Conservation (phyloP, 1,140 invertebrate species). For the Pararge aegeria region DNA sequence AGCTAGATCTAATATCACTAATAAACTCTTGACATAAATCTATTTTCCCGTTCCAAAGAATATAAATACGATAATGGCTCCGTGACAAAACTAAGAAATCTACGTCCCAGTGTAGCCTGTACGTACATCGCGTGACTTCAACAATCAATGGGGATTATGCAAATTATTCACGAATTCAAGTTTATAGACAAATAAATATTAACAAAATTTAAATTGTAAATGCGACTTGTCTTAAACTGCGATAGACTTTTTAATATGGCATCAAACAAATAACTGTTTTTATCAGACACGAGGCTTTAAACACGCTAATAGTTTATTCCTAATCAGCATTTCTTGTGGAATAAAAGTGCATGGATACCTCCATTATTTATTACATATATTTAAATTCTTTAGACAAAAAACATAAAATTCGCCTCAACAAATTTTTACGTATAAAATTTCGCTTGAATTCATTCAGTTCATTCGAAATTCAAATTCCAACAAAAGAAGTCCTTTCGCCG, state of each 20-base stretch:
- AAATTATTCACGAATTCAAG: slow-evolving; percentile 16
- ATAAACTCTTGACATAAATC: slow-evolving; percentile 67
- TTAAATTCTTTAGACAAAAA: slow-evolving; percentile 15
- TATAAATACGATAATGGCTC: slow-evolving; percentile 16
- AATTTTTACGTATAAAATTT: slow-evolving; percentile 46
- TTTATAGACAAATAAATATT: slow-evolving; percentile 21
- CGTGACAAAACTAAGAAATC: slow-evolving; percentile 18
- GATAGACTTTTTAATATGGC: not conserved
- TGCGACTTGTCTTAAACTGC: not conserved
- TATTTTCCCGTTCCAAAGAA: slow-evolving; percentile 28
- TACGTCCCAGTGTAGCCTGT: not conserved
- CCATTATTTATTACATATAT: slow-evolving; percentile 7
- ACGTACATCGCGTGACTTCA: slow-evolving; percentile 19
- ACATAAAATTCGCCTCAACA: slow-evolving; percentile 28
- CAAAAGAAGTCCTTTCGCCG: slow-evolving; percentile 52
- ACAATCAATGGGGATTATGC: slow-evolving; percentile 22
- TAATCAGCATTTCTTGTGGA: not conserved
- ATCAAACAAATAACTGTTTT: not conserved
- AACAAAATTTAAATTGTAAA: slow-evolving; percentile 10
- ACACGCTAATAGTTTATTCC: not conserved
- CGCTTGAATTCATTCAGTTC: slow-evolving; percentile 56
- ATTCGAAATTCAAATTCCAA: slow-evolving; percentile 64
- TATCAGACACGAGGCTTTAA: not conserved
- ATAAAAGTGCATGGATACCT: slow-evolving; percentile 1
- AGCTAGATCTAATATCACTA: slow-evolving; percentile 64